Percentiles rank a stretch among this genome's conserved stretches.
Conservation (phyloP, 2,113 vertebrate genomes). For the Osmerus eperlanus region DNA sequence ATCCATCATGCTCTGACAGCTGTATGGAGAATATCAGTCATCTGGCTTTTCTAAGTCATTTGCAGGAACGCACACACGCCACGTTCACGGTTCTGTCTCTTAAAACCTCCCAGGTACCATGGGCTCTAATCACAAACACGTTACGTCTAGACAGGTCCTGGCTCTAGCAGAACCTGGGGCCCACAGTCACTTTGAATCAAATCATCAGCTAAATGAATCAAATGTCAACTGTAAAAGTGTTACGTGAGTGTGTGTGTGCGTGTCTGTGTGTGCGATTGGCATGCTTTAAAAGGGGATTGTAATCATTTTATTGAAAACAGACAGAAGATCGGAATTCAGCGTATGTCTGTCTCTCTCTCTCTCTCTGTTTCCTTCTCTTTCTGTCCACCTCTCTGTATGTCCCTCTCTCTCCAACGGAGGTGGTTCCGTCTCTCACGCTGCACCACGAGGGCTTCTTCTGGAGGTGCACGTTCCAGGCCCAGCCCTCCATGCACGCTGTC, state of each 20-base stretch:
- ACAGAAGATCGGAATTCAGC: background rate
- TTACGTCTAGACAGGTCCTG: too few relatives aligned
- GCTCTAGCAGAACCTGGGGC: too few relatives aligned
- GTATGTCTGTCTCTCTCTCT: conserved; percentile 21
- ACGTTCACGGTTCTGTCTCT: too few relatives aligned
- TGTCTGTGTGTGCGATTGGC: conserved; percentile 10
- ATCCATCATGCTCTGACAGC: conserved; percentile 70
- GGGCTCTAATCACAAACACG: too few relatives aligned
- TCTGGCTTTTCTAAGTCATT: conserved; percentile 46
- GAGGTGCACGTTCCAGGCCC: conserved; percentile 77
- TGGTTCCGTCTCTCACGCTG: conserved; percentile 64
- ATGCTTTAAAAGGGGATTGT: conserved; percentile 5
- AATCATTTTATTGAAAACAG: too few relatives aligned
- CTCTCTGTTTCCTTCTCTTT: conserved; percentile 24
- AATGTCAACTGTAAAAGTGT: too few relatives aligned
- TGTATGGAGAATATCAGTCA: conserved; percentile 45
- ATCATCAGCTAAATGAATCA: too few relatives aligned
- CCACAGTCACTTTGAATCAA: too few relatives aligned
- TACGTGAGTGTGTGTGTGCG: too few relatives aligned
- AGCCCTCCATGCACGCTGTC: conserved; percentile 67
- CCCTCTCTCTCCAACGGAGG: conserved; percentile 13
- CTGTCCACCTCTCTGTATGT: conserved; percentile 21
- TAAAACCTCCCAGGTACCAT: too few relatives aligned
- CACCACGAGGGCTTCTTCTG: conserved; percentile 89
- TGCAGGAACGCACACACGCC: conserved; percentile 45